Evolutionary conservation across 1,140 invertebrate species (phyloP).

Genomic region (Drosophila littoralis): DNA sequence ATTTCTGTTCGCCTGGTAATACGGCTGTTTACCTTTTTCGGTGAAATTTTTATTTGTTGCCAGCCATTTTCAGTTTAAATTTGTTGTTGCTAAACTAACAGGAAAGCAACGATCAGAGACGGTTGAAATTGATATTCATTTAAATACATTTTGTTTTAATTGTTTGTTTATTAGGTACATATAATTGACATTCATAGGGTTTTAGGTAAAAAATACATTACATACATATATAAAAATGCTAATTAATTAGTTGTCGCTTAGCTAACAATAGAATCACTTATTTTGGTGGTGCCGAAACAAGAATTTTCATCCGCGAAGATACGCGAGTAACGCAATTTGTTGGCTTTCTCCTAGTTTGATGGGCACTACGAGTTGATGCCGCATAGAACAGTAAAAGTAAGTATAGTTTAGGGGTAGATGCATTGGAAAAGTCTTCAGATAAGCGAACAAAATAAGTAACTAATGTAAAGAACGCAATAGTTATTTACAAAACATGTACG

Average conservation of each 20-base stretch:
- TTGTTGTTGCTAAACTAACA: not conserved
- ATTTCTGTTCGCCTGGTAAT: slow-evolving; percentile 5
- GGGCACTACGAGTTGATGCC: slow-evolving; percentile 5
- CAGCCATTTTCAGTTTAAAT: not conserved
- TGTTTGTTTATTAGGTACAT: slow-evolving; percentile 65
- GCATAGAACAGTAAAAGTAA: slow-evolving; percentile 3
- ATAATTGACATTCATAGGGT: slow-evolving; percentile 56
- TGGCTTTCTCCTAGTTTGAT: slow-evolving; percentile 13
- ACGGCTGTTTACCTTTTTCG: not conserved
- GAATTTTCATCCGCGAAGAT: slow-evolving; percentile 28
- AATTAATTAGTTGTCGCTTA: slow-evolving; percentile 61
- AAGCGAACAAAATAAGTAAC: slow-evolving; percentile 57
- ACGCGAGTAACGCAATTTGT: slow-evolving; percentile 18
- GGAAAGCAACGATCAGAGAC: not conserved
- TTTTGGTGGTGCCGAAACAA: slow-evolving; percentile 46
- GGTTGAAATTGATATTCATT: too few species aligned
- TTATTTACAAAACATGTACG: slow-evolving; percentile 64
- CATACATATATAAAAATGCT: slow-evolving; percentile 56
- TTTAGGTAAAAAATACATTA: slow-evolving; percentile 61
- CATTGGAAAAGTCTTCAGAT: slow-evolving; percentile 62
- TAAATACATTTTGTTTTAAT: not conserved
- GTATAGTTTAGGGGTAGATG: slow-evolving; percentile 13
- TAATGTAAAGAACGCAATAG: slow-evolving; percentile 59
- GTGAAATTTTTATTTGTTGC: not conserved
- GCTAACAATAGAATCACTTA: slow-evolving; percentile 47